Percentiles rank a stretch among this genome's conserved stretches.
Conservation (phyloP, 30 jellyfish, hydroid and myxozoan species). For the Mastigias papua region DNA sequence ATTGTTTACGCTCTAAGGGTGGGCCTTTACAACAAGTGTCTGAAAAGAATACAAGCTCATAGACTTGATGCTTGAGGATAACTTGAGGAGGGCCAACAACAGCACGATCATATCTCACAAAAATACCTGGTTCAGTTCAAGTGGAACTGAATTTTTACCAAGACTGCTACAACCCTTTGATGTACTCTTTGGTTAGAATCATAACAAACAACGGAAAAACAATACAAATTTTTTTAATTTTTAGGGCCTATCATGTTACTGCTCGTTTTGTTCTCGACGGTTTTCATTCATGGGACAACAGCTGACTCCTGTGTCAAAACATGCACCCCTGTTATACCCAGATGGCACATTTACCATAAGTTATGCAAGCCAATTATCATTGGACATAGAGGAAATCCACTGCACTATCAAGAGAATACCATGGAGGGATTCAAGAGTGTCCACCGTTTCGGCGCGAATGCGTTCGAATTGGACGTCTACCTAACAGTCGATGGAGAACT, state of each 20-base stretch:
- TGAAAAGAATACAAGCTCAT: too few species aligned
- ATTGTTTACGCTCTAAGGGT: too few species aligned
- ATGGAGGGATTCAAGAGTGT: conserved; percentile 78
- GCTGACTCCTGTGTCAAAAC: conserved; percentile 49
- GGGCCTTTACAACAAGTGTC: too few species aligned
- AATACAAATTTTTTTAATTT: neutral
- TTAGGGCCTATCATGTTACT: neutral
- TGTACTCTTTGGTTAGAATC: too few species aligned
- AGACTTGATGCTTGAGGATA: too few species aligned
- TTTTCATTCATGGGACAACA: neutral
- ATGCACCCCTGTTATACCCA: conserved; percentile 51
- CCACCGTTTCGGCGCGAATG: conserved; percentile 54
- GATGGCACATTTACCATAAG: conserved; percentile 70
- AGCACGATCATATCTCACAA: too few species aligned
- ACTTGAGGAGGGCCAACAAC: too few species aligned
- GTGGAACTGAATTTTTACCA: too few species aligned
- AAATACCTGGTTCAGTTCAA: too few species aligned
- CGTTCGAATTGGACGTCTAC: conserved; percentile 83
- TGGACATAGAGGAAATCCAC: conserved; percentile 92
- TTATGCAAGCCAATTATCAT: conserved; percentile 70
- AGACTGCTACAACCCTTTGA: too few species aligned
- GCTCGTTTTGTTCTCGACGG: neutral
- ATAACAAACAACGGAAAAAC: neutral
- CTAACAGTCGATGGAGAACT: conserved; percentile 76
- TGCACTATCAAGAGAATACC: conserved; percentile 74